A percentile compares a stretch with the other conserved stretches of the same genome.
Evolutionary conservation across 2,888 invertebrate species (phyloP).

Genomic region (Ophioninae sp.): DNA sequence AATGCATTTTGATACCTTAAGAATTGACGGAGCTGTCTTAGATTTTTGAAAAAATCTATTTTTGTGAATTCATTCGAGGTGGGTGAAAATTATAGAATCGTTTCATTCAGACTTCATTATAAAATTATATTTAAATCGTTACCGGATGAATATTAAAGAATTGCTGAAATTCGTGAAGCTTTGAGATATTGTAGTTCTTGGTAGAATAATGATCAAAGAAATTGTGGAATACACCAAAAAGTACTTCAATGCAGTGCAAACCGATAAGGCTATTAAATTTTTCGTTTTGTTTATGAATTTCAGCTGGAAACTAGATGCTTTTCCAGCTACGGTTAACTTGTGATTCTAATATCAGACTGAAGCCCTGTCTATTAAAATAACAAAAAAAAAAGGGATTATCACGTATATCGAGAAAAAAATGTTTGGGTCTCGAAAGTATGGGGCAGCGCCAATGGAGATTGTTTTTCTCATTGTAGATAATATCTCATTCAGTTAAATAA

Average conservation of each 20-base stretch:
- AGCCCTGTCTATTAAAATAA: not conserved
- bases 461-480: no score
- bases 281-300: not conserved
- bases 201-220: not conserved
- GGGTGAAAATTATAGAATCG: not conserved
- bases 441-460: no score
- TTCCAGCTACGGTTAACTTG: not conserved
- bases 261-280: not conserved
- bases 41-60: not conserved
- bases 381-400: not conserved
- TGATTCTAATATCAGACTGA: not conserved
- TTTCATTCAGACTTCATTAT: not conserved
- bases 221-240: not conserved
- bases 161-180: no score
- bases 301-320: not conserved
- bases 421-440: no score
- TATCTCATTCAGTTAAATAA: no score
- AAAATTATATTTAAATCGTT: not conserved
- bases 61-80: not conserved
- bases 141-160: no score
- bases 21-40: not conserved
- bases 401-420: not conserved
- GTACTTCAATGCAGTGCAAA: not conserved
- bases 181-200: no score
- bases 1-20: not conserved